Evolutionary conservation across 2,888 invertebrate species (phyloP).

Genomic region (Fragum fragum): DNA sequence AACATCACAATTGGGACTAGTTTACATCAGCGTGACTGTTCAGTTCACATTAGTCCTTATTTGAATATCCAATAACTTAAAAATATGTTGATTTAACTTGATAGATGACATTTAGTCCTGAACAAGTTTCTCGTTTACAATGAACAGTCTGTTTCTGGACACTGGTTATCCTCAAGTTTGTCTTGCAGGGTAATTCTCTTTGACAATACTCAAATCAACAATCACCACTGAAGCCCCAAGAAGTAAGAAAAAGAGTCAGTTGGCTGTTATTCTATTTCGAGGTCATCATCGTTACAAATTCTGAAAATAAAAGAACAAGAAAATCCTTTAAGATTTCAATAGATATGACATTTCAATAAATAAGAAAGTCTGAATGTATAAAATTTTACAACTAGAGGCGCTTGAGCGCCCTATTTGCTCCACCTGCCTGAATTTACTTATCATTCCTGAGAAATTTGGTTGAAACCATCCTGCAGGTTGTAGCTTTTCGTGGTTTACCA

Average conservation of each 20-base stretch:
- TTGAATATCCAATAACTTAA: too few relatives aligned
- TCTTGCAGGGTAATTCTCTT: constrained; percentile 4
- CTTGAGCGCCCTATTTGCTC: too few relatives aligned
- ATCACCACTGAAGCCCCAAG: constrained; percentile 39
- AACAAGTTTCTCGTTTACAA: neutral
- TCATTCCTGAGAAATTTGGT: too few relatives aligned
- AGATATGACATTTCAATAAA: too few relatives aligned
- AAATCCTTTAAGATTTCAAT: too few relatives aligned
- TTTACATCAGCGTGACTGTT: neutral
- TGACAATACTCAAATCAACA: constrained; percentile 3
- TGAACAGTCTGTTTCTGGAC: neutral
- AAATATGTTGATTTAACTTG: neutral
- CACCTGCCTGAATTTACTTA: too few relatives aligned
- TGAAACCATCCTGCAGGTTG: too few relatives aligned
- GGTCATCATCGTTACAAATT: constrained; percentile 83
- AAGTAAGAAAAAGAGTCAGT: constrained; percentile 2
- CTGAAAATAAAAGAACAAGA: constrained; percentile 76
- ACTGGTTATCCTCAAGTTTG: constrained; percentile 19
- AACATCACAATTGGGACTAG: constrained; percentile 41
- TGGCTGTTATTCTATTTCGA: constrained; percentile 70
- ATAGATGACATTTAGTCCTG: neutral
- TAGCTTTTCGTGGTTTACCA: too few relatives aligned
- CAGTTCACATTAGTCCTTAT: too few relatives aligned
- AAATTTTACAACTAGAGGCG: too few relatives aligned
- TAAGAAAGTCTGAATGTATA: too few relatives aligned